Conservation (phyloP, 2,113 vertebrate genomes). For the Tychaedon coryphoeus region DNA sequence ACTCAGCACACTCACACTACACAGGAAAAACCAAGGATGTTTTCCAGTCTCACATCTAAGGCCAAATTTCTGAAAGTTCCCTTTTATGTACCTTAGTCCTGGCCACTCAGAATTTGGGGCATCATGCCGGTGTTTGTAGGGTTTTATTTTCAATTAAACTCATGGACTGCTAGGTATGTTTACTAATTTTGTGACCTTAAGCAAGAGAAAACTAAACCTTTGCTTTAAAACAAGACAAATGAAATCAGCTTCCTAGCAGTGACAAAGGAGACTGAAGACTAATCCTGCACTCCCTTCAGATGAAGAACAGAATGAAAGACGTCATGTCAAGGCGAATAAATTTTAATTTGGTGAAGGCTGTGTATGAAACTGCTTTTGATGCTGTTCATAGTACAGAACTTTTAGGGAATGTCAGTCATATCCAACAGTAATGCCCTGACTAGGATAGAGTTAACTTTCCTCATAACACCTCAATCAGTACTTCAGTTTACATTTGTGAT, state of each 20-base stretch:
- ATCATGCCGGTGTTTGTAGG: fast-evolving
- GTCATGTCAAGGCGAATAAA: not conserved
- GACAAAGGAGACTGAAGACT: not conserved
- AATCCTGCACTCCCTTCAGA: not conserved
- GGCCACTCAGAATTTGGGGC: not conserved
- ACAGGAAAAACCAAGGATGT: not conserved
- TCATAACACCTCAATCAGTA: not conserved
- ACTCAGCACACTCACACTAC: not conserved
- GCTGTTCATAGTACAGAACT: not conserved
- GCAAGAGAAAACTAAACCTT: not conserved
- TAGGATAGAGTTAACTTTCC: not conserved
- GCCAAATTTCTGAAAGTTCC: not conserved
- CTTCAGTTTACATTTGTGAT: not conserved
- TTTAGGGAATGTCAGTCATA: not conserved
- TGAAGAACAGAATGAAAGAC: not conserved
- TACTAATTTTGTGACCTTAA: not conserved
- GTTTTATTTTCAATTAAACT: not conserved
- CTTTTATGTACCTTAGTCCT: fast-evolving
- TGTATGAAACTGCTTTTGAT: not conserved
- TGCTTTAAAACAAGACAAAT: not conserved
- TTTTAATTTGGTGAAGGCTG: not conserved
- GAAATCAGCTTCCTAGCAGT: not conserved
- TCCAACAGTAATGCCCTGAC: fast-evolving
- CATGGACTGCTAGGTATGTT: fast-evolving
- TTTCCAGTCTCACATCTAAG: not conserved